A percentile compares a stretch with the other conserved stretches of the same genome.
These are phyloP conservation scores for Falco cherrug DNA, from an alignment of 2,797 vertebrate species.

Conservation along the genomic window DNA sequence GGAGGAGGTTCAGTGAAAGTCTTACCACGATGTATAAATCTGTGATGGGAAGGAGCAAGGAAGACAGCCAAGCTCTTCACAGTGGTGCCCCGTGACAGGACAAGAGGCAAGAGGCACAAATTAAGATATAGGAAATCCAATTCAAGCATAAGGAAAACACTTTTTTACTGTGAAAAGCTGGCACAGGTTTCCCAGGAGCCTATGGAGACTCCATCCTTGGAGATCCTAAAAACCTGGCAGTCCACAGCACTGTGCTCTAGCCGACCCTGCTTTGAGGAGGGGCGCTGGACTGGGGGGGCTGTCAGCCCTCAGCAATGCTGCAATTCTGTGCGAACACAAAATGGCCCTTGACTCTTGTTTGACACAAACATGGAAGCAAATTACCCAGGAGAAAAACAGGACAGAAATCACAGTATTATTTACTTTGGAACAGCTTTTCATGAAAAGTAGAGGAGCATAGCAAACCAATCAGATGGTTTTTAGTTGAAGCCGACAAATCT, in stretches of 20 bases:
- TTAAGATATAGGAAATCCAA: not conserved
- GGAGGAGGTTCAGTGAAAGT: not conserved
- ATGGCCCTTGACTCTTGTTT: not conserved
- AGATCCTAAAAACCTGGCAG: not conserved
- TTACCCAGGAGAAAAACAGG: not conserved
- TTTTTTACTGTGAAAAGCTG: not conserved
- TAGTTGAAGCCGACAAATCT: not conserved
- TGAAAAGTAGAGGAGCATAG: not conserved
- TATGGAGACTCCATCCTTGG: not conserved
- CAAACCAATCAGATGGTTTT: not conserved
- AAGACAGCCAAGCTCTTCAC: not conserved
- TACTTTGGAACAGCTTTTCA: not conserved
- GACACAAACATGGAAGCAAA: not conserved
- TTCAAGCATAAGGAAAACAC: not conserved
- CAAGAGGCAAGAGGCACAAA: fast-evolving
- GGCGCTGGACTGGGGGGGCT: not conserved
- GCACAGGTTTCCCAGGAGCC: not conserved
- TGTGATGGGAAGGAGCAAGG: not conserved
- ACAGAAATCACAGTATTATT: not conserved
- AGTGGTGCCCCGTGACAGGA: not conserved
- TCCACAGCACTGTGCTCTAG: not conserved
- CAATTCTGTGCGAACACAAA: not conserved
- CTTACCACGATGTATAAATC: not conserved
- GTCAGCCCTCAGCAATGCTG: not conserved
- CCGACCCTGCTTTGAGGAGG: not conserved